Evolutionary conservation across 2,113 vertebrate genomes (phyloP), one percentile per base, ranked within the genome.

Genomic region (Deroptyus accipitrinus): DNA sequence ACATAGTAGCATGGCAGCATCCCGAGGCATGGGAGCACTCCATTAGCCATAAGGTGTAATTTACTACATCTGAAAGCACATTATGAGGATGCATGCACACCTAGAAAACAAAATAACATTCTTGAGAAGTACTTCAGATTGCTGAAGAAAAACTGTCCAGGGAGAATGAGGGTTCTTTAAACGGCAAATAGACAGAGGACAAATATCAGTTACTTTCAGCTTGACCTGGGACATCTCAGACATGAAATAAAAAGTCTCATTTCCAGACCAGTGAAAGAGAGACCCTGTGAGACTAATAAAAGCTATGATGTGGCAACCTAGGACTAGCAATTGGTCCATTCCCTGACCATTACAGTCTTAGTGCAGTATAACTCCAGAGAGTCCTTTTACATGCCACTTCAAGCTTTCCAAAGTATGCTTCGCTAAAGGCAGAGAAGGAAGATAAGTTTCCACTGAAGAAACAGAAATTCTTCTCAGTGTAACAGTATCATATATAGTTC

Each of bases 1-100:
- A 99, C 99, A 99, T 99, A 93, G 99, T 99, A 88, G 99, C 99
- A 51, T 99, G 99, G 97, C 99, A 99, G 97, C 99, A 99, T 84
- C 99, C 99, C 0, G 99, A 99, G n/a, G 99, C 99, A 3, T 99
- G 99, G 51, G 99, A 99, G 95, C 99, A 99, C 86, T 99, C 99
- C 98, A 99, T 98, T 81, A 99, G 97, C 99, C 99, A 99, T 70
- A 99, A 97, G 6, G 99, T 99, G 93, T 99, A 99, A 94, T 98
- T 99, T 63, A 99, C 99, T 74, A 99, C 99, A 72, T 99, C 99
- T 41, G 99, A 98, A 66, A 99, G 98, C 88, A 99, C 98, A 15
- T 98, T 98, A 96, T 99, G 98, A 5, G 99, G 99, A 88, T 99
- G 98, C 99, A 99, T 99, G 95, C 99, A 99, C 82, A 99, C 99